Conservation (phyloP, 1,140 invertebrate genomes). For the Oreohelix idahoensis region DNA sequence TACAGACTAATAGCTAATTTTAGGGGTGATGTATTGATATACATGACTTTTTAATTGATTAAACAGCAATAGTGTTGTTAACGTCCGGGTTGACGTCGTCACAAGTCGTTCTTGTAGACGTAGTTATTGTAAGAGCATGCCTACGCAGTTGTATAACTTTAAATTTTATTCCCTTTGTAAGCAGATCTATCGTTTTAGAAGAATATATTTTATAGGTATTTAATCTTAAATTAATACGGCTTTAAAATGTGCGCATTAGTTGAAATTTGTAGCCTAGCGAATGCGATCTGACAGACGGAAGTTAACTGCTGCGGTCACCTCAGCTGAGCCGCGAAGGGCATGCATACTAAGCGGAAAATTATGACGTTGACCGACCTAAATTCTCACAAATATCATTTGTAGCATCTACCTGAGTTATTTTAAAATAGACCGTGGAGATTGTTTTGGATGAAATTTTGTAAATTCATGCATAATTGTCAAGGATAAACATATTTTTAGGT, state of each 20-base stretch:
- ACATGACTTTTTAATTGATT: too few species aligned
- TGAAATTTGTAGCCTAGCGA: not conserved
- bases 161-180: not conserved
- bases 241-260: not conserved
- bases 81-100: too few species aligned
- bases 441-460: conserved; percentile 15
- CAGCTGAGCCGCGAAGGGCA: conserved; percentile 53
- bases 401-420: conserved; percentile 3
- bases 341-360: conserved; percentile 51
- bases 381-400: conserved; percentile 44
- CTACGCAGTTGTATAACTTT: conserved; percentile 6
- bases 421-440: not conserved
- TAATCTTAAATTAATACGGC: not conserved
- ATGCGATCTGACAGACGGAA: conserved; percentile 34
- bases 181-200: not conserved
- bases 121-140: conserved; percentile 30
- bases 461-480: conserved; percentile 36
- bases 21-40: too few species aligned
- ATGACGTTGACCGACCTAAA: conserved; percentile 71
- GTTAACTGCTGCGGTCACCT: conserved; percentile 45
- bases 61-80: too few species aligned
- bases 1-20: too few species aligned
- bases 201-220: not conserved
- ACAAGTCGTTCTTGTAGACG: too few species aligned
- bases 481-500: conserved; percentile 40